A percentile compares a stretch with the other conserved stretches of the same genome.
Conservation (phyloP, 2,888 invertebrate genomes). For the Melieria crassipennis region DNA sequence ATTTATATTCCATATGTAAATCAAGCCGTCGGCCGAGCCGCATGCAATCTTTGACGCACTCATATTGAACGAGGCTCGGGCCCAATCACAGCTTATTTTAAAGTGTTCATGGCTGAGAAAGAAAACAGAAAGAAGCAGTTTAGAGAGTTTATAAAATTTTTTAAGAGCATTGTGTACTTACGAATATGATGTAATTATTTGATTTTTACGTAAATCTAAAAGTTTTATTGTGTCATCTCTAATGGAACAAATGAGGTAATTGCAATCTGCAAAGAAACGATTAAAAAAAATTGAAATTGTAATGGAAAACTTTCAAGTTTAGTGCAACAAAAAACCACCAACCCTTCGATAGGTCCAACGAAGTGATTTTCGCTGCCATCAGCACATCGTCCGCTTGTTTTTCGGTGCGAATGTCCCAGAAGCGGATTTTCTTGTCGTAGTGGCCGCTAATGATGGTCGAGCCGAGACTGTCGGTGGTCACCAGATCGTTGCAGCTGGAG, state of each 20-base stretch:
- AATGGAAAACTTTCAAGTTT: not conserved
- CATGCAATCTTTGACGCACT: constrained; percentile 89
- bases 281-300: not conserved
- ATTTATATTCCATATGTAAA: constrained; percentile 90
- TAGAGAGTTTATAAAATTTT: not conserved
- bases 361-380: constrained; percentile 94
- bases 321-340: not conserved
- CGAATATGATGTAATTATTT: constrained; percentile 90
- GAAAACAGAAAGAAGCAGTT: constrained; percentile 36
- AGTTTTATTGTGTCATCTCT: constrained; percentile 95
- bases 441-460: constrained; percentile 96
- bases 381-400: constrained; percentile 85
- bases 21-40: constrained; percentile 90
- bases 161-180: constrained; percentile 67
- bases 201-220: constrained; percentile 94
- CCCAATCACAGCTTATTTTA: constrained; percentile 95
- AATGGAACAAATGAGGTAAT: constrained; percentile 90
- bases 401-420: constrained; percentile 96
- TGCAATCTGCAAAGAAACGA: constrained; percentile 76
- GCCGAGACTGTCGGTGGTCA: constrained; percentile 84
- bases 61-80: constrained; percentile 91
- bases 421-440: constrained; percentile 95
- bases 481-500: constrained; percentile 96
- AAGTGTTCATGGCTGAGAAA: constrained; percentile 89
- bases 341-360: constrained; percentile 93